Evolutionary conservation across 2,113 vertebrate species (phyloP), one percentile per base, ranked within the genome.

Genomic region (Ailuropoda melanoleuca): DNA sequence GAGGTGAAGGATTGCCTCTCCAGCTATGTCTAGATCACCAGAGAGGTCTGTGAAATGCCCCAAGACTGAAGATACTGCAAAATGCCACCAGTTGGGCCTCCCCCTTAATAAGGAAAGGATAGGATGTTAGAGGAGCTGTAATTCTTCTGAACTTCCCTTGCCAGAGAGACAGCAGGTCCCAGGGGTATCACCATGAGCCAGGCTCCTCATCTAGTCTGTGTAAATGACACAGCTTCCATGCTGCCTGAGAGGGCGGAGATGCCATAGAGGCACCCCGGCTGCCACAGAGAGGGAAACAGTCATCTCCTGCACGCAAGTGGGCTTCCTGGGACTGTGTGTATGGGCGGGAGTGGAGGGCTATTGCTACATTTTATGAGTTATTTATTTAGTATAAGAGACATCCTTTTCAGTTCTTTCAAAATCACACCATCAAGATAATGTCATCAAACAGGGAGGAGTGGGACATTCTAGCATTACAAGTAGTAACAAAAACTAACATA

Each of bases 261-360:
- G 58, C 29, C 55, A 24, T 29, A 6, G 1, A 12, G n/a, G 19
- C 26, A 37, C 37, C 39, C 53, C 3, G 86, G 75, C 17, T 64
- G 37, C 77, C 53, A 21, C 53, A 56, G 50, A 26, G 4, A 77
- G 37, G 31, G 26, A 26, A n/a, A 6, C 1, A 46, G 58, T 34
- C n/a, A 14, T 31, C 43, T 68, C 43, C 39, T 66, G 23, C 37
- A 60, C 55, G 39, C 14, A 5, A 24, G 11, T 48, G n/a, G 31
- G 23, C 46, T 81, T n/a, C 56, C 50, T 46, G 17, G 50, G 24
- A 37, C 56, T 37, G 21, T 66, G 62, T 19, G 5, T 7, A 0
- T 24, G 48, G 6, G 39, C 4, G 3, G 21, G 7, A 1, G 8
- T 34, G 8, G 62, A 31, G 13, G 11, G 58, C 3, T 0, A 0